Percentiles rank a stretch among this genome's conserved stretches.
Evolutionary conservation across 92 coral and sea anemone genomes (phyloP).

Genomic region (Porites lobata): DNA sequence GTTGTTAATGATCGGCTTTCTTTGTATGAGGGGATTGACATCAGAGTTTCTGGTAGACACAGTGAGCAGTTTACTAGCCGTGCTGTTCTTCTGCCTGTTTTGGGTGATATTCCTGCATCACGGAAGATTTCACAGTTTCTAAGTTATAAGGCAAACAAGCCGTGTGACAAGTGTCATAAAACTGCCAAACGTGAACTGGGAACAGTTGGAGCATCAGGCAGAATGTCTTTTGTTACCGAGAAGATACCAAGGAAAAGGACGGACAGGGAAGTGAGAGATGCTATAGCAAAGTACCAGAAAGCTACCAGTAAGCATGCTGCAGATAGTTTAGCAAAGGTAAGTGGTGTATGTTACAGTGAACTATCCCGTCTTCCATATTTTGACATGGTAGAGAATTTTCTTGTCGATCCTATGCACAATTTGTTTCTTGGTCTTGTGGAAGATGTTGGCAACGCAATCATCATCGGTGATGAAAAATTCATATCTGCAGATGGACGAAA

Average conservation of each 20-base stretch:
- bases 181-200: conserved; percentile 62
- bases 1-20: conserved; percentile 47
- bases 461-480: conserved; percentile 3
- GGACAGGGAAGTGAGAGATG: conserved; percentile 27
- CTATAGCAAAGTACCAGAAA: conserved; percentile 10
- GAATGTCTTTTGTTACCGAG: conserved; percentile 43
- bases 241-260: conserved; percentile 12
- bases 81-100: conserved; percentile 45
- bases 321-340: conserved; percentile 25
- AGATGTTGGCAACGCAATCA: conserved; percentile 23
- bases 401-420: conserved; percentile 55
- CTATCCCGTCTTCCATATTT: conserved; percentile 42
- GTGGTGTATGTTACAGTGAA: conserved; percentile 40
- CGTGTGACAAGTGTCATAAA: conserved; percentile 61
- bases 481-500: conserved; percentile 26
- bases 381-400: conserved; percentile 39
- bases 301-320: conserved; percentile 32
- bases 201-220: conserved; percentile 54
- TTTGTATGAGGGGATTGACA: conserved; percentile 31
- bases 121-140: conserved; percentile 47
- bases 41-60: conserved; percentile 9
- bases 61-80: conserved; percentile 3
- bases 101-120: conserved; percentile 61
- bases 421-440: conserved; percentile 51
- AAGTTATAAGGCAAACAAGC: conserved; percentile 44